Percentiles rank a stretch among this genome's conserved stretches.
These are phyloP conservation scores for Gracilinanus agilis DNA, from an alignment of 2,113 vertebrate genomes.

Conservation along the genomic window DNA sequence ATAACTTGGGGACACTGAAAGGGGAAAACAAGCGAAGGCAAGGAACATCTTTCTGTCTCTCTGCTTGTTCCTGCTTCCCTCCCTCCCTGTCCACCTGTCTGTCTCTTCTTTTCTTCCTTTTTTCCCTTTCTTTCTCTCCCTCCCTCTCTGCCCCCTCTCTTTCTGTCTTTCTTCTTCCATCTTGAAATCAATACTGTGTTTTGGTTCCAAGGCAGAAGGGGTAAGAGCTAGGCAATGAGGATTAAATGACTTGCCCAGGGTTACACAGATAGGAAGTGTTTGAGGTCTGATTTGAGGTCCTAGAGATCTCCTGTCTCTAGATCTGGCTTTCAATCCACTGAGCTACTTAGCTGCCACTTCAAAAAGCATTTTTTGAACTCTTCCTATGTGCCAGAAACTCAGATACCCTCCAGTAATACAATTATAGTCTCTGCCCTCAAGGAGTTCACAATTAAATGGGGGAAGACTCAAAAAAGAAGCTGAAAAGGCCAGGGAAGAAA, in stretches of 20 bases:
- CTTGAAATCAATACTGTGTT: too few relatives aligned
- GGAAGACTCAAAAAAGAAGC: background rate
- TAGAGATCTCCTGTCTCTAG: too few relatives aligned
- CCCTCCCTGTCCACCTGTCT: background rate
- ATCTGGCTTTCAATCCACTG: too few relatives aligned
- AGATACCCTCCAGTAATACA: background rate
- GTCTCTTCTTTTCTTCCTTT: background rate
- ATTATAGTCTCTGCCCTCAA: background rate
- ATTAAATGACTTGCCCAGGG: too few relatives aligned
- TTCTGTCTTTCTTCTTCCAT: background rate
- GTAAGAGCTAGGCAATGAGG: too few relatives aligned
- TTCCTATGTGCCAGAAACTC: background rate
- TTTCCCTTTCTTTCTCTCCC: background rate
- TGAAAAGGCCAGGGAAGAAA: background rate
- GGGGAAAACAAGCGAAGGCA: background rate
- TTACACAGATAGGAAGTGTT: too few relatives aligned
- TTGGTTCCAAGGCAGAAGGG: too few relatives aligned
- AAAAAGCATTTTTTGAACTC: accelerated
- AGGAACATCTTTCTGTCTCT: background rate
- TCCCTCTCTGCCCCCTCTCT: background rate
- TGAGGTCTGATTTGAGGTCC: too few relatives aligned
- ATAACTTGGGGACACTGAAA: background rate
- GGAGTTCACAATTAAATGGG: background rate
- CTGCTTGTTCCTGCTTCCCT: slow-evolving; percentile 5
- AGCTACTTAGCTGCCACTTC: too few relatives aligned